Evolutionary conservation across 1,140 invertebrate genomes (phyloP).

Genomic region (Panulirus ornatus): DNA sequence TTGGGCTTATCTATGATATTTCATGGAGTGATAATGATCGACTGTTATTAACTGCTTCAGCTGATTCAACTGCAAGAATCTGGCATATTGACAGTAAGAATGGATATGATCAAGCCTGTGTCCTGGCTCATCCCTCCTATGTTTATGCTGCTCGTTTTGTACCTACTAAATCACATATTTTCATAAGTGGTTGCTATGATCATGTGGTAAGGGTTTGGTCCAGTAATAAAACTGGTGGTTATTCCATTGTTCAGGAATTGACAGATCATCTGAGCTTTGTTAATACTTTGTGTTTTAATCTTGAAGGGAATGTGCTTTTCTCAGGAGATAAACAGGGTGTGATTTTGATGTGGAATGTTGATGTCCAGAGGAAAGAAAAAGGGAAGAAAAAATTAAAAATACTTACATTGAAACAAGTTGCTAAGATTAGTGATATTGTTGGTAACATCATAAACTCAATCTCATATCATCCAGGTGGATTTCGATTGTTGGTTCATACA

Average conservation of each 20-base stretch:
- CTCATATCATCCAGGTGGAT: slow-evolving; percentile 42
- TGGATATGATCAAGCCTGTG: neutral
- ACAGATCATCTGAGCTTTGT: slow-evolving; percentile 55
- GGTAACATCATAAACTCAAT: slow-evolving; percentile 55
- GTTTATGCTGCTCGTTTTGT: slow-evolving; percentile 62
- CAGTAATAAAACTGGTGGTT: slow-evolving; percentile 17
- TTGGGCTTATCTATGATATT: slow-evolving; percentile 68
- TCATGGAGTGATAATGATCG: slow-evolving; percentile 53
- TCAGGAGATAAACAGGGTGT: slow-evolving; percentile 69
- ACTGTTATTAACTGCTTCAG: slow-evolving; percentile 55
- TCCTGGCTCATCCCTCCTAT: slow-evolving; percentile 56
- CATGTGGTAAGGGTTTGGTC: slow-evolving; percentile 59
- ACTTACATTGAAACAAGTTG: slow-evolving; percentile 37
- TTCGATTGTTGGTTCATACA: slow-evolving; percentile 56
- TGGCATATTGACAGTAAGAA: slow-evolving; percentile 30
- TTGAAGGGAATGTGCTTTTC: slow-evolving; percentile 30
- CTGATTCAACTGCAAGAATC: slow-evolving; percentile 58
- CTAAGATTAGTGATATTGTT: slow-evolving; percentile 46
- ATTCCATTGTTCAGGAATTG: slow-evolving; percentile 49
- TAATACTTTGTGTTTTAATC: slow-evolving; percentile 61
- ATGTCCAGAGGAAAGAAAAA: slow-evolving; percentile 6
- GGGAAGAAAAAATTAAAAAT: slow-evolving; percentile 36
- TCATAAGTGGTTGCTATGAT: slow-evolving; percentile 63
- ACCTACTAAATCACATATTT: neutral
- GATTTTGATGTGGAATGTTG: slow-evolving; percentile 55